Evolutionary conservation across 2,888 invertebrate species (phyloP), one percentile per base, ranked within the genome.

Genomic region (Pandemis corylana): DNA sequence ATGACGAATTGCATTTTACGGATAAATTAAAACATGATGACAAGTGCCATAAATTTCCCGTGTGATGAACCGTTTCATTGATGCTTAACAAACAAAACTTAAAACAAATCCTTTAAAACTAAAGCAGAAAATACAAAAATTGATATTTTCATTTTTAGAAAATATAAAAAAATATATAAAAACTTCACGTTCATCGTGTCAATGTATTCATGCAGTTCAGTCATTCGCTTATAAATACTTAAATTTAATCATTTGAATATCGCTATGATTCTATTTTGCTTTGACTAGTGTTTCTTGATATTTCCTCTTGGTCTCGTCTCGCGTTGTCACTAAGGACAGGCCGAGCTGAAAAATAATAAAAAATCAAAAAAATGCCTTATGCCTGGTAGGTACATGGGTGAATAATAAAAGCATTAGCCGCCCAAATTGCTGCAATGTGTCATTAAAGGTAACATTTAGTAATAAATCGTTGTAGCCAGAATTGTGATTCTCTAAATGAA

Each of bases 211-310:
- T 61, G 13, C 51, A 53, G 12, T 42, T 72, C 69, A 74, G 49
- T 68, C 56, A 68, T 66, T 66, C 44, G 13, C 41, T 61, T 44
- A 69, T 42, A 67, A 44, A 20, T 41, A 65, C 44, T 53, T 69
- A 68, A 65, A 5, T 61, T 6, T 28, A 61, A 36, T 67, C 6
- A 44, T 15, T 44, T 42, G 10, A 13, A 42, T 61, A 70, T n/a
- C 76, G 83, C 88, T 93, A 94, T 80, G 91, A 87, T 76, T 93
- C 93, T 82, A 93, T 81, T 83, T 90, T 93, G 76, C 90, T 87
- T 84, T 92, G 94, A 92, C 94, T 93, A 90, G 92, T 93, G 72
- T 90, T 89, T 82, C 90, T 84, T 0, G 94, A 93, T 3, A 87
- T 84, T 7, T 76, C 79, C 0, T 89, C 88, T 4, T 84, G 85